These are phyloP conservation scores for Penaeus japonicus DNA, from an alignment of 1,140 invertebrate species.

Conservation along the genomic window DNA sequence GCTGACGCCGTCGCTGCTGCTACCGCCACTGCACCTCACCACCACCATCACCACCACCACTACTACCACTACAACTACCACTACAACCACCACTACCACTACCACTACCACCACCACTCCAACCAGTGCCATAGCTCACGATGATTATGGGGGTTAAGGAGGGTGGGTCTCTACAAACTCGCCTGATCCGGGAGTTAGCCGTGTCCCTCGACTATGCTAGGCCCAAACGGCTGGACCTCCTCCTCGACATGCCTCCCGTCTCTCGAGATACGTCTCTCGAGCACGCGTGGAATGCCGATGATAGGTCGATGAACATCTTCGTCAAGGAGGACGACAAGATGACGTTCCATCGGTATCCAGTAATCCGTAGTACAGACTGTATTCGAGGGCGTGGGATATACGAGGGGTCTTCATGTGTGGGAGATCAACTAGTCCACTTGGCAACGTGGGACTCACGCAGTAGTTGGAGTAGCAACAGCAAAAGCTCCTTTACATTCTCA, in stretches of 20 bases:
- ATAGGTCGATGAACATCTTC: constrained; percentile 97
- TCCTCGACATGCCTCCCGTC: constrained; percentile 94
- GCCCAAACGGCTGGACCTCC: constrained; percentile 90
- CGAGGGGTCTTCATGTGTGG: constrained; percentile 97
- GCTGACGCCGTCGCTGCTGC: too few relatives aligned
- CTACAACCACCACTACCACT: too few relatives aligned
- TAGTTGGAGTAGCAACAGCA: constrained; percentile 94
- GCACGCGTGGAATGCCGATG: constrained; percentile 93
- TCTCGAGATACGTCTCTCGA: constrained; percentile 86
- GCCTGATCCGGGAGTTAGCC: constrained; percentile 58
- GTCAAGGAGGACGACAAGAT: constrained; percentile 98
- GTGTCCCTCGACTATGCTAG: constrained; percentile 64
- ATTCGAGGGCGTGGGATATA: constrained; percentile 96
- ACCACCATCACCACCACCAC: too few relatives aligned
- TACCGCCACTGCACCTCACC: too few relatives aligned
- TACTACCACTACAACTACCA: too few relatives aligned
- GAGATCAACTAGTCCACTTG: constrained; percentile 95
- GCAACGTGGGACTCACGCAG: constrained; percentile 97
- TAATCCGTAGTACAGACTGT: constrained; percentile 98
- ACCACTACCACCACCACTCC: too few relatives aligned
- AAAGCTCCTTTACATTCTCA: constrained; percentile 88
- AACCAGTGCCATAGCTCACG: too few relatives aligned
- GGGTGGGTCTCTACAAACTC: constrained; percentile 54
- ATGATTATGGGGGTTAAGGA: too few relatives aligned
- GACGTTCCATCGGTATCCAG: constrained; percentile 98